phyloP scores from a whole-genome alignment of 2,888 invertebrate genomes.

The Psylliodes chrysocephalus region DNA sequence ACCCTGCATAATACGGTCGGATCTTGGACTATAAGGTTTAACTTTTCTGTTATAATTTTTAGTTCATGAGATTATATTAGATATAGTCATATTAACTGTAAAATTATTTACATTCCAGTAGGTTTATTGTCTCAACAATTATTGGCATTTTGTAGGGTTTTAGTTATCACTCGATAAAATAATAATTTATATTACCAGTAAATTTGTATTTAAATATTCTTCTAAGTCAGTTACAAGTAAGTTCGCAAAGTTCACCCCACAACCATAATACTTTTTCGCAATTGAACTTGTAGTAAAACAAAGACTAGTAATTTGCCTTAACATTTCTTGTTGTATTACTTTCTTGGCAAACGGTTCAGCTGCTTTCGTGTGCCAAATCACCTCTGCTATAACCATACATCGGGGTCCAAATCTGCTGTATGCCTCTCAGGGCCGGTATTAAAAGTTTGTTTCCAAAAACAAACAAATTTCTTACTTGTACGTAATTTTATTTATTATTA shows the following conservation, averaged over 20 bases:
- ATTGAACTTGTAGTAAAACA: conserved; percentile 22
- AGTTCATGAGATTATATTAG: too few species aligned
- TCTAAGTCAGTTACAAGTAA: neutral
- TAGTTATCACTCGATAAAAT: too few species aligned
- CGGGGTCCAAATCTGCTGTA: conserved; percentile 8
- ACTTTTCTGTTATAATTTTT: too few species aligned
- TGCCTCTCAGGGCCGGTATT: neutral
- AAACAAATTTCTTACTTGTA: neutral
- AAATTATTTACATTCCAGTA: too few species aligned
- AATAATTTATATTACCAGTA: too few species aligned
- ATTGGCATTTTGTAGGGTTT: too few species aligned
- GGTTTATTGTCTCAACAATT: too few species aligned
- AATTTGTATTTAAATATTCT: too few species aligned
- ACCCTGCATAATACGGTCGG: too few species aligned
- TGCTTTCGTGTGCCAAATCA: conserved; percentile 27
- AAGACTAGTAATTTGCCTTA: conserved; percentile 18
- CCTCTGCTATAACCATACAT: conserved; percentile 26
- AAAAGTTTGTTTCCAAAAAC: neutral
- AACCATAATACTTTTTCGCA: conserved; percentile 2
- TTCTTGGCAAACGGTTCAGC: conserved; percentile 47
- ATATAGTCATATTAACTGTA: too few species aligned
- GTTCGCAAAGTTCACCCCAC: neutral
- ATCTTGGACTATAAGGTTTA: too few species aligned
- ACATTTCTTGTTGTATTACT: conserved; percentile 27
- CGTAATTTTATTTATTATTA: too few species aligned